Evolutionary conservation across 2,797 vertebrate species (phyloP).

Genomic region (Cryptoprocta ferox): DNA sequence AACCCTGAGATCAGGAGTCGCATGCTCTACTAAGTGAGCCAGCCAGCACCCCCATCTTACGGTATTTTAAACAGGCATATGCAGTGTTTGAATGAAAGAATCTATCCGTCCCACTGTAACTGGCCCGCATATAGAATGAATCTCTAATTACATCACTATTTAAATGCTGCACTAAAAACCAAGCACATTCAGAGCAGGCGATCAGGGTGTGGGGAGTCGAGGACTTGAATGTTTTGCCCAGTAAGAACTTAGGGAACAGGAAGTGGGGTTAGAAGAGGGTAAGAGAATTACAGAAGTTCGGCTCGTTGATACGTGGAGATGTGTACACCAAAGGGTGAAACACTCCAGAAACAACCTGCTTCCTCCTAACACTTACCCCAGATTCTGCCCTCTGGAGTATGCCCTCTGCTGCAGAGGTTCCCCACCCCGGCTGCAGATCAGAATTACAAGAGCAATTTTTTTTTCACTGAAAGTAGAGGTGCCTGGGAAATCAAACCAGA

Average conservation of each 20-base stretch:
- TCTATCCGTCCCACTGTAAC: background rate
- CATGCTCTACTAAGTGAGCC: background rate
- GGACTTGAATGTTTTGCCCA: background rate
- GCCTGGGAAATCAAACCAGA: background rate
- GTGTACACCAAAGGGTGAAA: background rate
- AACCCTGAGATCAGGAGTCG: background rate
- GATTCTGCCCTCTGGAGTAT: background rate
- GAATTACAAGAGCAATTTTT: background rate
- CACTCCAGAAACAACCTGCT: background rate
- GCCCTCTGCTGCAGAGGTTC: background rate
- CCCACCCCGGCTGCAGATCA: background rate
- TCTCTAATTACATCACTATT: constrained; percentile 11
- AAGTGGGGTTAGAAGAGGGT: background rate
- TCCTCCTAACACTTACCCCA: background rate
- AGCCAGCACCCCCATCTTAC: background rate
- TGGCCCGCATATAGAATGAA: background rate
- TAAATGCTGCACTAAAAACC: background rate
- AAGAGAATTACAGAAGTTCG: background rate
- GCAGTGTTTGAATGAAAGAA: background rate
- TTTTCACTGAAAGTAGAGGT: background rate
- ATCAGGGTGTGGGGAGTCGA: background rate
- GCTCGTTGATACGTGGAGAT: background rate
- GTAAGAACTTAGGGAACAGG: background rate
- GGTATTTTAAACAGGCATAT: background rate
- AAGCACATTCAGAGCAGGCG: background rate